Evolutionary conservation across 2,797 vertebrate species (phyloP).

Genomic region (Falco novaeseelandiae): DNA sequence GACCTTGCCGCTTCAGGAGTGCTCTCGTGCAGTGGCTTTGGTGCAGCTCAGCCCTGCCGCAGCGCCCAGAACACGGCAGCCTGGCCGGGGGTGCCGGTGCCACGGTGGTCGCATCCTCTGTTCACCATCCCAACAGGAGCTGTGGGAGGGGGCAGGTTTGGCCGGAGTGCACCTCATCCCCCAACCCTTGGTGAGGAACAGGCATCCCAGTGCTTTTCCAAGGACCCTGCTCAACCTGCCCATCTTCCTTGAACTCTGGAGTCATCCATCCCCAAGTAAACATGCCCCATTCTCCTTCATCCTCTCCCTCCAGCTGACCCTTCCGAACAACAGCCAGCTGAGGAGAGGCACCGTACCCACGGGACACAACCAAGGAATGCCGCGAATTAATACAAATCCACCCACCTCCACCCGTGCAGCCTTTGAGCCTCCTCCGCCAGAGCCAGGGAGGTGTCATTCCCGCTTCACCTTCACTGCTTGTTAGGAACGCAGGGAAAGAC

Average conservation of each 20-base stretch:
- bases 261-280: not conserved
- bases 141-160: not conserved
- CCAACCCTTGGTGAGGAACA: not conserved
- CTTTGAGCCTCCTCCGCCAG: not conserved
- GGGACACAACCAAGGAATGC: not conserved
- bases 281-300: not conserved
- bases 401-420: not conserved
- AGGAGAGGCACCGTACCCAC: not conserved
- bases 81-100: not conserved
- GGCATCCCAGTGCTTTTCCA: not conserved
- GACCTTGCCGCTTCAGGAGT: not conserved
- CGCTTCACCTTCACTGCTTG: not conserved
- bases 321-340: not conserved
- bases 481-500: not conserved
- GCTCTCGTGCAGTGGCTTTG: not conserved
- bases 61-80: not conserved
- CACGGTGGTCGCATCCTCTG: rapidly evolving
- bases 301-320: not conserved
- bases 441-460: not conserved
- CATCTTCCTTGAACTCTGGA: not conserved
- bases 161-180: not conserved
- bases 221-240: not conserved
- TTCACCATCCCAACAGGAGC: rapidly evolving
- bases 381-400: not conserved
- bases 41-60: not conserved